phyloP scores from a whole-genome alignment of 2,888 invertebrate species.

The Eristalinus sepulchralis region DNA sequence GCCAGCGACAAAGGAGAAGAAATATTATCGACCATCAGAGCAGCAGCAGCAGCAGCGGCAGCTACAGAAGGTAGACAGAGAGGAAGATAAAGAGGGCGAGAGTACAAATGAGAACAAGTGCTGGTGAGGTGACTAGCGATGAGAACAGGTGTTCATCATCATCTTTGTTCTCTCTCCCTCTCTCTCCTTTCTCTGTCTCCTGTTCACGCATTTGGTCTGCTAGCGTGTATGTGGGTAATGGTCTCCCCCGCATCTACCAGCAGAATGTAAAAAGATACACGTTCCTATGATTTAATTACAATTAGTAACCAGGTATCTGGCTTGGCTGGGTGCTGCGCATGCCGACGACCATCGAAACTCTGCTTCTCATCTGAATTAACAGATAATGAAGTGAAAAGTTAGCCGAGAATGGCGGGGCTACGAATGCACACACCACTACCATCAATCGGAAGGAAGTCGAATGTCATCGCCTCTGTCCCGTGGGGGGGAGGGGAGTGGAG shows the following conservation, averaged over 20 bases:
- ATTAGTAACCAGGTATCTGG: slow-evolving; percentile 24
- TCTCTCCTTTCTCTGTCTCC: background rate
- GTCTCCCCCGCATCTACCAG: slow-evolving; percentile 51
- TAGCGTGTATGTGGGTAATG: background rate
- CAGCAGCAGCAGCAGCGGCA: background rate
- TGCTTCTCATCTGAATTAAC: slow-evolving; percentile 64
- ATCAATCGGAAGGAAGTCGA: background rate
- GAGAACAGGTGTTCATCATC: slow-evolving; percentile 28
- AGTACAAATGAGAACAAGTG: slow-evolving; percentile 4
- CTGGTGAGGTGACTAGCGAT: background rate
- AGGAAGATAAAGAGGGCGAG: background rate
- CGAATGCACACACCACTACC: background rate
- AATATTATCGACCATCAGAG: slow-evolving; percentile 63
- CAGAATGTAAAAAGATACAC: slow-evolving; percentile 57
- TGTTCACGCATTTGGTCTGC: too few relatives aligned
- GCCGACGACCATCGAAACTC: slow-evolving; percentile 49
- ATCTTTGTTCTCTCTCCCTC: slow-evolving; percentile 5
- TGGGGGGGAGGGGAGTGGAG: background rate
- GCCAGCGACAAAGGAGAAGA: slow-evolving; percentile 19
- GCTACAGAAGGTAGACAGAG: background rate
- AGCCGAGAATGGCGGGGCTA: background rate
- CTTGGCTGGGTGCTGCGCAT: slow-evolving; percentile 55
- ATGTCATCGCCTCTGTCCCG: background rate
- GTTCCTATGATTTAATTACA: slow-evolving; percentile 64
- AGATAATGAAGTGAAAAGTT: slow-evolving; percentile 54